Conservation (phyloP, 1,140 invertebrate genomes). For the Drosophila bifasciata region DNA sequence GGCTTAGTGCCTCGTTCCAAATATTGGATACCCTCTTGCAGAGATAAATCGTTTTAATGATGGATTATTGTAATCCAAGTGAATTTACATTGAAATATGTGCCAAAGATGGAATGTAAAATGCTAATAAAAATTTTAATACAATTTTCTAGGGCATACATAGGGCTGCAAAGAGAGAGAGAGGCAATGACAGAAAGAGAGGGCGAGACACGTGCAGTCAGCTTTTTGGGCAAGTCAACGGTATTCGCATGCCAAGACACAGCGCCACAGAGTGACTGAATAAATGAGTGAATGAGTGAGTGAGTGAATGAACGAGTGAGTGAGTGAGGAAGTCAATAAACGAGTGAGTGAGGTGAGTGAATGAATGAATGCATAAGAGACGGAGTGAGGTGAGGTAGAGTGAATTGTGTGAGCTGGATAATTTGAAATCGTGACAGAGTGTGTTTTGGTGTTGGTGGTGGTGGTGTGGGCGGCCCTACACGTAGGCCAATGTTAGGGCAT, state of each 20-base stretch:
- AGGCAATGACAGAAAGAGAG: no score
- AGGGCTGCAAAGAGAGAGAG: no score
- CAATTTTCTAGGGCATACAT: no score
- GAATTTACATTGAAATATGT: no score
- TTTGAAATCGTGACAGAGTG: no score
- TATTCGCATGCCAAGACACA: slow-evolving; percentile 35
- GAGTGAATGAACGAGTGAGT: slow-evolving; percentile 22
- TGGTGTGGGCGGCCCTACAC: not conserved
- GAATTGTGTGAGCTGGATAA: slow-evolving; percentile 19
- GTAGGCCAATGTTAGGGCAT: slow-evolving; percentile 8
- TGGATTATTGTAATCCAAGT: no score
- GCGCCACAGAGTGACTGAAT: slow-evolving; percentile 6
- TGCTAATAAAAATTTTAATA: no score
- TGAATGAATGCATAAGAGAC: slow-evolving; percentile 22
- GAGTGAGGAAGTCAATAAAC: slow-evolving; percentile 17
- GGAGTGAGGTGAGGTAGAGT: slow-evolving; percentile 3
- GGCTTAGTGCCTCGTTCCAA: not conserved
- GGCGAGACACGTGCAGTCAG: slow-evolving; percentile 37
- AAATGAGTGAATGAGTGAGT: slow-evolving; percentile 7
- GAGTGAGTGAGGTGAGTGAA: slow-evolving; percentile 5
- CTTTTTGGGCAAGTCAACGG: slow-evolving; percentile 34
- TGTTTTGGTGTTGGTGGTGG: no score
- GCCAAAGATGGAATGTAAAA: slow-evolving; percentile 8
- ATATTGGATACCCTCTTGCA: no score
- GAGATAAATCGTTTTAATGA: no score